Evolutionary conservation across 2,888 invertebrate species (phyloP), one percentile per base, ranked within the genome.

Genomic region (Macrosiphum euphorbiae): DNA sequence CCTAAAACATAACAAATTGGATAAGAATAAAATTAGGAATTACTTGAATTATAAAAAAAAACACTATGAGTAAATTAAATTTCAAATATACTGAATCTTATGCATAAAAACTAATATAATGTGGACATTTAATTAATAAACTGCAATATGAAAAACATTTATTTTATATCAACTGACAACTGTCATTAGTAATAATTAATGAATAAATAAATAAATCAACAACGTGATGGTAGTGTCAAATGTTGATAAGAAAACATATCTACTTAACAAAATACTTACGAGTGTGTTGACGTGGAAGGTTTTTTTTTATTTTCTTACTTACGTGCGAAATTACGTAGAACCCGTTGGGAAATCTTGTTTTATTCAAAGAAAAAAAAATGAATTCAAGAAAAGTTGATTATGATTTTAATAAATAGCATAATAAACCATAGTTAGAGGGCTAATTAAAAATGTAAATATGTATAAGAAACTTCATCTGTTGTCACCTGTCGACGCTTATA

Each of bases 291-390:
- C 13, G 26, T 26, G 8, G 41, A 35, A 35, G n/a, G 16, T 58
- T 86, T 58, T 41, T 55, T 88, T 26, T 61, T 16, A n/a, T 87
- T 47, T 87, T 47, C 50, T 89, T 61, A 61, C 44, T 89, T 89
- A 41, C 28, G 28, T 88, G 28, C 10, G 28, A 85, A 89, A 44
- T 44, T 47, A 44, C 35, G 20, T 61, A 3, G 2, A 44, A 50
- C 58, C 89, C 20, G 61, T 89, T 89, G 89, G 89, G 89, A 89
- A 89, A 89, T 61, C 58, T 61, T 50, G 24, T 67, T 47, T 61
- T 20, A 67, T 20, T 50, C 90, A 24, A 13, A 50, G 67, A 67
- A 67, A 90, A 89, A n/a, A 20, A 41, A 78, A 78, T n/a, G 24
- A 78, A 90, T 20, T 50, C n/a, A 11, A 10, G n/a, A 78, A 78